Conservation (phyloP, 2,797 vertebrate genomes). For the Pristis pectinata region DNA sequence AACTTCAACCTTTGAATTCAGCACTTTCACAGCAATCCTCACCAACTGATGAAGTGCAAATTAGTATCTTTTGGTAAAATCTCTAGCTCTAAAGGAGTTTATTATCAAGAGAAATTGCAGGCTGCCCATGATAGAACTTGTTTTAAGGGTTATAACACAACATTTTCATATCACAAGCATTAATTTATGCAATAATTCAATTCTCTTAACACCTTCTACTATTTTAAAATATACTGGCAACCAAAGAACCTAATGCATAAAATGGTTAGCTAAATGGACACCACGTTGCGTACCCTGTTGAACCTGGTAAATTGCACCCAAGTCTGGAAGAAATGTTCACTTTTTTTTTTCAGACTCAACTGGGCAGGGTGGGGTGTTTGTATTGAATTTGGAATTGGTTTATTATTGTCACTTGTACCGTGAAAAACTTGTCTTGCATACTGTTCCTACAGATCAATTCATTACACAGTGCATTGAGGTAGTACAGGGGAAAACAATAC, state of each 20-base stretch:
- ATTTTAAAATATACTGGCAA: background rate
- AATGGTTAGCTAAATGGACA: background rate
- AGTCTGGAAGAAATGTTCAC: background rate
- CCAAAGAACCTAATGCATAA: background rate
- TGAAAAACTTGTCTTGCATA: too few relatives aligned
- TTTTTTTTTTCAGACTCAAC: background rate
- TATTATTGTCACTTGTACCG: too few relatives aligned
- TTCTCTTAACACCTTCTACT: background rate
- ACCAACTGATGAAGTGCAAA: background rate
- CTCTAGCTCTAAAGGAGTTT: background rate
- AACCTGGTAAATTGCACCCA: background rate
- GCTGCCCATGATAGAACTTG: background rate
- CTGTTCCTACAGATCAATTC: too few relatives aligned
- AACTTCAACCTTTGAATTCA: background rate
- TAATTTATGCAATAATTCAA: background rate
- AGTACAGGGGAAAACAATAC: too few relatives aligned
- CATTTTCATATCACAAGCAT: background rate
- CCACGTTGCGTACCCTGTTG: background rate
- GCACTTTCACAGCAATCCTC: background rate
- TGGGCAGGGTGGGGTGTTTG: background rate
- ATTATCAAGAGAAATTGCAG: background rate
- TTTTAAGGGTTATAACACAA: background rate
- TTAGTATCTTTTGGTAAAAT: background rate
- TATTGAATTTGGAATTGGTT: too few relatives aligned
- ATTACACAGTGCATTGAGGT: too few relatives aligned